A percentile compares a stretch with the other conserved stretches of the same genome.
Conservation (phyloP, 1,140 invertebrate genomes). For the Anastatus disparis region DNA sequence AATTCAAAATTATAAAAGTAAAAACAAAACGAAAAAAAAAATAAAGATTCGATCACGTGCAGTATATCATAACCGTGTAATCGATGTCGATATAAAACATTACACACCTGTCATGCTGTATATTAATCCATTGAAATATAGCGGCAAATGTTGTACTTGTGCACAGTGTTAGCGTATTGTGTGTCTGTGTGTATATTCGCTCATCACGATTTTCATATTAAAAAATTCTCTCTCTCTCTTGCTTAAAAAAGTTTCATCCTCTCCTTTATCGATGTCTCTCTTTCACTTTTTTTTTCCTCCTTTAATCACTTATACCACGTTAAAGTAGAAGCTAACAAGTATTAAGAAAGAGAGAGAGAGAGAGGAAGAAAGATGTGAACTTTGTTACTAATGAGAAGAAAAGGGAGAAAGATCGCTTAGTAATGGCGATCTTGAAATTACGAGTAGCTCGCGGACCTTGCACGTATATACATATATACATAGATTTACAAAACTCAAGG, state of each 20-base stretch:
- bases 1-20: too few species aligned
- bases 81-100: conserved; percentile 10
- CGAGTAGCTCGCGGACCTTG: conserved; percentile 22
- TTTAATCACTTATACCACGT: too few species aligned
- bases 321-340: too few species aligned
- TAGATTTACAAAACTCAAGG: too few species aligned
- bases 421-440: conserved; percentile 36
- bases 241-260: not conserved
- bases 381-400: conserved; percentile 33
- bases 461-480: too few species aligned
- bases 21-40: too few species aligned
- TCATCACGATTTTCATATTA: conserved; percentile 28
- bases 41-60: not conserved
- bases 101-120: conserved; percentile 15
- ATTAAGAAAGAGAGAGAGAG: too few species aligned
- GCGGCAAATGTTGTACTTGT: not conserved
- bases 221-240: conserved; percentile 20
- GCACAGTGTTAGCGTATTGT: too few species aligned
- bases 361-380: too few species aligned
- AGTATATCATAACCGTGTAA: not conserved
- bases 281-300: too few species aligned
- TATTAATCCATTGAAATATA: conserved; percentile 28
- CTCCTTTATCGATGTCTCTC: not conserved
- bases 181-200: too few species aligned
- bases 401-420: conserved; percentile 13